Evolutionary conservation across 2,888 invertebrate genomes (phyloP), one percentile per base, ranked within the genome.

Genomic region (Phlogophora meticulosa): DNA sequence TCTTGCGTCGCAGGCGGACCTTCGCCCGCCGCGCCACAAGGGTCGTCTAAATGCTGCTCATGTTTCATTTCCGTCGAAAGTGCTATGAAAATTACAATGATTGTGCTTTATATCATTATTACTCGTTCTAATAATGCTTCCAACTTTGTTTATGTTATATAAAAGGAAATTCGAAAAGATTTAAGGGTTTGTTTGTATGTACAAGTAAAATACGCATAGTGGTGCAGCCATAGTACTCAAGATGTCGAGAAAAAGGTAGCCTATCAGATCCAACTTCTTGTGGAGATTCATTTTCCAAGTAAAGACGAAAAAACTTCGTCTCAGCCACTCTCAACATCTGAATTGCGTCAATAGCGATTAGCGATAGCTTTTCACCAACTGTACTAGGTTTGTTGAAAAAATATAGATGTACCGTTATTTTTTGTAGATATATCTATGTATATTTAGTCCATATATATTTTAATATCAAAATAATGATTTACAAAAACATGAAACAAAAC

Each of bases 311-410:
- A 48, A n/a, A 36, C 46, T 46, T 34, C 7, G 36, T 48, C 7
- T 10, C 34, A n/a, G 40, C 40, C 34, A 72, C 22, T 72, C 46
- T 48, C 9, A 43, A 51, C 34, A 52, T 43, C 28, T 53, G 52
- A 64, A 64, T 42, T 32, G 13, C 28, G 34, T 59, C 49, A 59
- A 36, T 42, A 59, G 17, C 32, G 15, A 73, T 56, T 56, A 70
- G 45, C 38, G 28, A 45, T 53, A 56, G 38, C 10, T 61, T 63
- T 60, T 60, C 17, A 32, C 32, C 15, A 51, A 59, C 10, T 48
- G n/a, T 45, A 53, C n/a, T n/a, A n/a, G n/a, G n/a, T n/a, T n/a
- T n/a, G n/a, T n/a, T n/a, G n/a, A n/a, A n/a, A n/a, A n/a, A n/a
- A n/a, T n/a, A n/a, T n/a, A n/a, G n/a, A n/a, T n/a, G n/a, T n/a